phyloP scores from a whole-genome alignment of 2,113 vertebrate genomes.

The Cathartes aura region DNA sequence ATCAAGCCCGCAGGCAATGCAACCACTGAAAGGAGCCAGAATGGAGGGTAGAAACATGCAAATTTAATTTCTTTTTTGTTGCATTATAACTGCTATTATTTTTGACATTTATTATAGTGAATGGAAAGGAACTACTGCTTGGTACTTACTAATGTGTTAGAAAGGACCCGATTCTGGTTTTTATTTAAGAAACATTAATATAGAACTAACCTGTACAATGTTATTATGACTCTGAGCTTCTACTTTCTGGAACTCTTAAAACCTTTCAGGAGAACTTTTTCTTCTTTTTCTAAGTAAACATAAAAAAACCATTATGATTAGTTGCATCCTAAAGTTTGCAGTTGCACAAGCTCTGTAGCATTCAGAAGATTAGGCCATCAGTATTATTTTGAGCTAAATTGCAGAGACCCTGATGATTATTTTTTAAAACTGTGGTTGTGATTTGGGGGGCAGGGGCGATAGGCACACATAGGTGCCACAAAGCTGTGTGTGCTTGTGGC shows the following conservation, averaged over 20 bases:
- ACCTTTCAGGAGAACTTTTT: background rate
- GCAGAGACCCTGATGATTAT: background rate
- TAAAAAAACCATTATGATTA: background rate
- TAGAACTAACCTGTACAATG: background rate
- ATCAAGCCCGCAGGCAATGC: background rate
- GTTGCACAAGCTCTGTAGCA: background rate
- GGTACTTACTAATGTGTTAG: background rate
- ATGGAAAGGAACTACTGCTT: background rate
- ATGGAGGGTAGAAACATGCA: background rate
- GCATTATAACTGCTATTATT: background rate
- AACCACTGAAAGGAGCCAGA: background rate
- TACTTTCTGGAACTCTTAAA: background rate
- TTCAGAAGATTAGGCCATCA: background rate
- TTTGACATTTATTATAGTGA: background rate
- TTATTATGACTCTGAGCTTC: background rate
- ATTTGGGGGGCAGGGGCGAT: accelerated
- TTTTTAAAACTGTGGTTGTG: background rate
- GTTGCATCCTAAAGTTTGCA: background rate
- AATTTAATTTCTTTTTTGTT: background rate
- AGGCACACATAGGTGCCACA: background rate
- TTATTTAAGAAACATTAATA: background rate
- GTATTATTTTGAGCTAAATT: background rate
- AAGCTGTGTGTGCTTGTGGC: background rate
- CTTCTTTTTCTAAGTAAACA: background rate
- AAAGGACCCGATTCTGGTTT: background rate